Evolutionary conservation across 2,113 vertebrate species (phyloP).

Genomic region (Oreotrochilus melanogaster): DNA sequence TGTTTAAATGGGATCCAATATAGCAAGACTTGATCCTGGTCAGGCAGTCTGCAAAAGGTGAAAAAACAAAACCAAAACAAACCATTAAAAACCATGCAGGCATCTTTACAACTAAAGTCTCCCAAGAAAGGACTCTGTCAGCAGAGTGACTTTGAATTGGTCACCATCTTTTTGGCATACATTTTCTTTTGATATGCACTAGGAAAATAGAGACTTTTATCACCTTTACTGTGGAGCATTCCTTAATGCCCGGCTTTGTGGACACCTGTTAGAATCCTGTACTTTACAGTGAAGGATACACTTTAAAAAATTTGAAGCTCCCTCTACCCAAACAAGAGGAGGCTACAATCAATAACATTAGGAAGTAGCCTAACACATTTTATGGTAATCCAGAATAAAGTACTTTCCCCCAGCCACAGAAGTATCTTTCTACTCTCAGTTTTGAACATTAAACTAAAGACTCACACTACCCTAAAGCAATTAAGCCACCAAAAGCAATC

Average conservation of each 20-base stretch:
- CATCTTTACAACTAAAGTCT: not conserved
- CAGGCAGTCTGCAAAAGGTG: fast-evolving
- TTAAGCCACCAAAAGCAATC: not conserved
- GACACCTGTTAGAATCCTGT: not conserved
- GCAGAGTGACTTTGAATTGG: not conserved
- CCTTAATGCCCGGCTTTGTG: not conserved
- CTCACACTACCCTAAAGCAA: not conserved
- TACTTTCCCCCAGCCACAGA: not conserved
- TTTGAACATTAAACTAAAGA: not conserved
- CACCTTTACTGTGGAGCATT: not conserved
- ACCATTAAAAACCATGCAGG: not conserved
- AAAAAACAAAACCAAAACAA: not conserved
- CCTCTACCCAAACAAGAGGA: not conserved
- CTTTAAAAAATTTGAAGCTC: not conserved
- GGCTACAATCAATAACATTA: not conserved
- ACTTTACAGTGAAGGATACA: not conserved
- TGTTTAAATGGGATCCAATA: not conserved
- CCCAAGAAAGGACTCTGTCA: not conserved
- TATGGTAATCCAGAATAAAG: not conserved
- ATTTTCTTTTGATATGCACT: not conserved
- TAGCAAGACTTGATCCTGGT: not conserved
- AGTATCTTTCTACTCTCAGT: not conserved
- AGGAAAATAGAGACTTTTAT: not conserved
- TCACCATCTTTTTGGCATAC: not conserved
- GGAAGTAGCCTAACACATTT: not conserved